These are phyloP conservation scores for Epinephelus malabaricus DNA, from an alignment of 2,797 vertebrate species.

Conservation along the genomic window DNA sequence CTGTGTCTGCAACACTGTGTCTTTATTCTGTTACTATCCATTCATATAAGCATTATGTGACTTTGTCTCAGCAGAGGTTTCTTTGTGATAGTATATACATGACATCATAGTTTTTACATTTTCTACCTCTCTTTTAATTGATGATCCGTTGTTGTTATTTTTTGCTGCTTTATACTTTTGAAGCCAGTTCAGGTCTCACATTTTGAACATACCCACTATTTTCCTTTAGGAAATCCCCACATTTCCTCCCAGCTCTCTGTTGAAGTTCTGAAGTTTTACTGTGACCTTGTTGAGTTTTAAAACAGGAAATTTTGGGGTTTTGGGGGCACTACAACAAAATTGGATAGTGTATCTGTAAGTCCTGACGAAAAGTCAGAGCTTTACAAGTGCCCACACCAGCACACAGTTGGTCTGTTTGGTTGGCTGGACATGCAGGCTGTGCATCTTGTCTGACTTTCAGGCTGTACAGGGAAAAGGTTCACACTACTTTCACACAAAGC, in stretches of 20 bases:
- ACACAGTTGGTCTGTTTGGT: neutral
- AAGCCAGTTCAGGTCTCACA: neutral
- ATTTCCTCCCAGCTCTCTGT: slow-evolving; percentile 26
- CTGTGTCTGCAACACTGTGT: neutral
- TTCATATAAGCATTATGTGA: neutral
- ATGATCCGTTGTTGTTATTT: neutral
- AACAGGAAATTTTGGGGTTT: slow-evolving; percentile 23
- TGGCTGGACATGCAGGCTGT: neutral
- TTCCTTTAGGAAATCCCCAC: slow-evolving; percentile 20
- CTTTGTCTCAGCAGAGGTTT: neutral
- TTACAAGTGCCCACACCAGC: neutral
- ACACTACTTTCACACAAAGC: slow-evolving; percentile 9
- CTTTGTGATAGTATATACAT: neutral
- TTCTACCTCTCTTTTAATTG: neutral
- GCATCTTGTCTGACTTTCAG: neutral
- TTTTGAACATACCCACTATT: slow-evolving; percentile 13
- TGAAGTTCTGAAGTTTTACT: slow-evolving; percentile 16
- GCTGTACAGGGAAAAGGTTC: neutral
- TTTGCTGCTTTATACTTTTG: no score
- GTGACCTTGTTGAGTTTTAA: slow-evolving; percentile 9
- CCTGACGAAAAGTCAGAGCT: neutral
- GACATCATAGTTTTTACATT: neutral
- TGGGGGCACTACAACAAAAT: neutral
- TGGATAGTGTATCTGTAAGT: neutral
- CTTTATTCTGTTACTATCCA: neutral